Base-by-base conservation (phyloP, 1,140 invertebrate species). In the Hypsibius dujardini region DNA sequence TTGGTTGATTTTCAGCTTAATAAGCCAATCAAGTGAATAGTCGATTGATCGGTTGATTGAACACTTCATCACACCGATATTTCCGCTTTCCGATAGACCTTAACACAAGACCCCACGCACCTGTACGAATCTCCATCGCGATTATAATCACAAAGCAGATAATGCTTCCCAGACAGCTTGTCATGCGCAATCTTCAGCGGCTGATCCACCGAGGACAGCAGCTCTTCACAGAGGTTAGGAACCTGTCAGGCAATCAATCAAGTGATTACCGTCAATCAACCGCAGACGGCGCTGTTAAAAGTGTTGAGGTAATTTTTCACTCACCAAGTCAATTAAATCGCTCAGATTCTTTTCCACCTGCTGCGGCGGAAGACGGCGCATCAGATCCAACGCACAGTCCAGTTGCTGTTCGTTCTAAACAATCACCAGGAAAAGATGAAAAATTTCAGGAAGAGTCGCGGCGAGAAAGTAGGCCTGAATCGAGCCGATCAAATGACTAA, bases 81-180 rank as follows among this genome's bases (percentile, higher is more conserved):
- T 28, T 28, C 28, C 28, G 28, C 28, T 28, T 28, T 28, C 28
- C 28, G 28, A 28, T 28, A 28, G 28, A 28, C 28, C 28, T 28
- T 28, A 28, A 28, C 28, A 28, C 28, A 28, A 28, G 28, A 28
- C 40, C 47, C 45, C 70, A 70, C 72, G 74, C 76, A 89, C 88
- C 89, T 88, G 80, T 98, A 99, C 15, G 95, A 98, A 81, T 98
- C 95, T 45, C 94, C 95, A 82, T 99, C 95, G 78, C 96, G 85
- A 81, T 97, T 99, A 78, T 99, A 99, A 83, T 99, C 96, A 82
- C 96, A 98, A 1, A 98, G 81, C 70, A 99, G 83, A 82, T 97
- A 99, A 80, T 99, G 95, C 81, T 93, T 95, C 47, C 94, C 93
- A 72, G 87, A 87, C 76, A 87, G 87, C 78, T 90, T 91, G 80